Percentiles rank a stretch among this genome's conserved stretches.
Evolutionary conservation across 2,797 vertebrate genomes (phyloP).

Genomic region (Buceros bicornis): DNA sequence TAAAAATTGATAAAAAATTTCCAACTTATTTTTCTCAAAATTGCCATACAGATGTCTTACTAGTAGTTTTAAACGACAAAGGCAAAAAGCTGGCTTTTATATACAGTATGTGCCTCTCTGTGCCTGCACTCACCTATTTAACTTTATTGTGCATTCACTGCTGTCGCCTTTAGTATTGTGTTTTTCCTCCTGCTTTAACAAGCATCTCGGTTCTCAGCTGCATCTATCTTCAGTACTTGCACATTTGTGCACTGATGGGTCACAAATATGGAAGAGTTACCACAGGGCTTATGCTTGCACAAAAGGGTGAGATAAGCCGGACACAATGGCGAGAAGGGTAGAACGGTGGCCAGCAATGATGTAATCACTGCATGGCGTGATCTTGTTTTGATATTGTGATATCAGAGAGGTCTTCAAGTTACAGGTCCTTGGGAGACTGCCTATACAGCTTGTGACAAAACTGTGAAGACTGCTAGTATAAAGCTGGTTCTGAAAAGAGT

Average conservation of each 20-base stretch:
- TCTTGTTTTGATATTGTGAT: not conserved
- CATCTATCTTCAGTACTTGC: not conserved
- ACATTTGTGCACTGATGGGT: not conserved
- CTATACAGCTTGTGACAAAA: not conserved
- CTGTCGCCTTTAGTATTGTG: not conserved
- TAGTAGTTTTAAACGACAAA: not conserved
- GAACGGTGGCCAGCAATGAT: not conserved
- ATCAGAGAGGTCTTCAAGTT: not conserved
- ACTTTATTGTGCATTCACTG: not conserved
- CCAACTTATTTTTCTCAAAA: not conserved
- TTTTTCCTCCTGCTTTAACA: not conserved
- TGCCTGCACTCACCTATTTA: not conserved
- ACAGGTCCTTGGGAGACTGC: fast-evolving
- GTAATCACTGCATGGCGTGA: not conserved
- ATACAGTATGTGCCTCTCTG: not conserved
- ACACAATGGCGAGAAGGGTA: not conserved
- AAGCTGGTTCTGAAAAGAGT: not conserved
- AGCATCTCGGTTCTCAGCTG: not conserved
- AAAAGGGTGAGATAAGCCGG: not conserved
- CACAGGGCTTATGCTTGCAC: not conserved
- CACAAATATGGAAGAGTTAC: not conserved
- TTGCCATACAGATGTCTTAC: not conserved
- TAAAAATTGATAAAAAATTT: not conserved
- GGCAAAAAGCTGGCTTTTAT: not conserved
- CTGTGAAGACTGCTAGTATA: not conserved